Percentiles rank a stretch among this genome's conserved stretches.
phyloP scores from a whole-genome alignment of 1,140 invertebrate genomes.

The Trichonephila inaurata region DNA sequence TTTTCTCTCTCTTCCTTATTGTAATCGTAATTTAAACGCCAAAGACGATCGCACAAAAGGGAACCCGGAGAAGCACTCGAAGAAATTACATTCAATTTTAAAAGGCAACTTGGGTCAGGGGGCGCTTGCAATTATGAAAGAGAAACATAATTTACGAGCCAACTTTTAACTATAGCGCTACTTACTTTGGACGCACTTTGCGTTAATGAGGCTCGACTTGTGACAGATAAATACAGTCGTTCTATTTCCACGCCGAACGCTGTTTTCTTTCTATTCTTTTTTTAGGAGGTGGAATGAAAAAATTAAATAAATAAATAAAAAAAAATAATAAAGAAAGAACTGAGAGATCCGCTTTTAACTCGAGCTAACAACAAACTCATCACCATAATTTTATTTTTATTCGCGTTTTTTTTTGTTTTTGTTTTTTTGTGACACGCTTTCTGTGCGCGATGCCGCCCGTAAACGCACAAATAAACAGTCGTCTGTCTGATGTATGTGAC shows the following conservation, averaged over 20 bases:
- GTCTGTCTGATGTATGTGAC: slow-evolving; percentile 44
- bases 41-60: not conserved
- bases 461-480: slow-evolving; percentile 52
- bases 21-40: slow-evolving; percentile 29
- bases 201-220: slow-evolving; percentile 55
- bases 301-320: slow-evolving; percentile 27
- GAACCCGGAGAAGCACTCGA: slow-evolving; percentile 40
- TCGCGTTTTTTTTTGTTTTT: not conserved
- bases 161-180: slow-evolving; percentile 47
- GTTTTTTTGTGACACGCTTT: not conserved
- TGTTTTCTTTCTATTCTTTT: not conserved
- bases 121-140: slow-evolving; percentile 55
- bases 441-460: not conserved
- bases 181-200: slow-evolving; percentile 27
- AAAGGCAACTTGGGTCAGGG: slow-evolving; percentile 54
- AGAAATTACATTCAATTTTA: slow-evolving; percentile 68
- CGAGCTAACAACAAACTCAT: slow-evolving; percentile 70
- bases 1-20: slow-evolving; percentile 7
- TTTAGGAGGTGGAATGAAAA: not conserved
- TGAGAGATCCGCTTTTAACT: slow-evolving; percentile 69
- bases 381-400: slow-evolving; percentile 65
- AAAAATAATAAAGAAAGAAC: slow-evolving; percentile 39
- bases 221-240: slow-evolving; percentile 62
- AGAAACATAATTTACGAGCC: slow-evolving; percentile 64
- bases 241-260: not conserved